phyloP scores from a whole-genome alignment of 2,797 vertebrate species.

The Eremophila alpestris region DNA sequence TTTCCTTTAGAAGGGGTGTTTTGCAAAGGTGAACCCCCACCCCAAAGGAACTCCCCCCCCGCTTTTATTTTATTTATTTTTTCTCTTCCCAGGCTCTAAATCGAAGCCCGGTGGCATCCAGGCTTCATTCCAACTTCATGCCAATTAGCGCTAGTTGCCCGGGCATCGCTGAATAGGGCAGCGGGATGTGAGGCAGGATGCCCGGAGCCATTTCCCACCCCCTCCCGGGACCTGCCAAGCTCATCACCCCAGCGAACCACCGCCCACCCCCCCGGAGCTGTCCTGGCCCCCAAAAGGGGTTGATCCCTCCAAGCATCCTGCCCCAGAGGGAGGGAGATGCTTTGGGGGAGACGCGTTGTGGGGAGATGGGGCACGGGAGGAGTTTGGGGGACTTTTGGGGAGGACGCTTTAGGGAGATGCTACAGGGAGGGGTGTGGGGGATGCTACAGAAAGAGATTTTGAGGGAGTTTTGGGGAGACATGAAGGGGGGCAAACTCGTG shows the following conservation, averaged over 20 bases:
- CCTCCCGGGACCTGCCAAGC: background rate
- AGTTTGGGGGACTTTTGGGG: too few relatives aligned
- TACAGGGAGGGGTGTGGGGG: too few relatives aligned
- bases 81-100: background rate
- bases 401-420: background rate
- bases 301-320: too few relatives aligned
- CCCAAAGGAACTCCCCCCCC: background rate
- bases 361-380: background rate
- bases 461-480: background rate
- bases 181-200: conserved; percentile 20
- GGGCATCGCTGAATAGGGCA: conserved; percentile 21
- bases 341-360: background rate
- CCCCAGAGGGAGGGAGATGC: background rate
- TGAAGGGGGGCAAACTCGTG: background rate
- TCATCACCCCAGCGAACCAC: background rate
- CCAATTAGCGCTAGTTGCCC: conserved; percentile 25
- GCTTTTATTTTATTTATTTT: too few relatives aligned
- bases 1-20: background rate
- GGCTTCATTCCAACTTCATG: conserved; percentile 23
- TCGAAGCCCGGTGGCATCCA: background rate
- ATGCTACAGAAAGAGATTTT: background rate
- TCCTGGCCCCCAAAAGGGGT: background rate
- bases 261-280: background rate
- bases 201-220: background rate
- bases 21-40: background rate